A percentile compares a stretch with the other conserved stretches of the same genome.
These are phyloP conservation scores for Polydrusus cervinus DNA, from an alignment of 2,888 invertebrate genomes.

Conservation along the genomic window DNA sequence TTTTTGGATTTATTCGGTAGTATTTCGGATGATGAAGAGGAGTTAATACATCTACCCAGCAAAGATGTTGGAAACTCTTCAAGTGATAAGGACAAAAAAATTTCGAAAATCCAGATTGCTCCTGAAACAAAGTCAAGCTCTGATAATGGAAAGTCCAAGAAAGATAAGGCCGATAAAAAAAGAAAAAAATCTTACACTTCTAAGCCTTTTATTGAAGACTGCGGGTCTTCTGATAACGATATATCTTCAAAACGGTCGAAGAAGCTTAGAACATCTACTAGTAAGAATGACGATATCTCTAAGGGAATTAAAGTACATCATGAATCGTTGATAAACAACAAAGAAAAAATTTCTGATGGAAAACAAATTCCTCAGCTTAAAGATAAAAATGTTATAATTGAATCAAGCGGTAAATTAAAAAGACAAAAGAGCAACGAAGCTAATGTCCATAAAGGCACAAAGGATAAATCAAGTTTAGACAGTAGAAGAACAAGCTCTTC, in stretches of 20 bases:
- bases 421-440: background rate
- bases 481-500: conserved; percentile 1
- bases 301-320: background rate
- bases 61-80: background rate
- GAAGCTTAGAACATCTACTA: background rate
- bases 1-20: conserved; percentile 31
- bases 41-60: background rate
- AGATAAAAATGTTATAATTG: no score
- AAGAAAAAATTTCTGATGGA: background rate
- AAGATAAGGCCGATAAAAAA: background rate
- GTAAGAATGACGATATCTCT: background rate
- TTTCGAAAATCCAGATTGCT: background rate
- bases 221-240: background rate
- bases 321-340: background rate
- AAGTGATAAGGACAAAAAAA: background rate
- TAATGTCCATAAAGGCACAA: background rate
- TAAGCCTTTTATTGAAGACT: background rate
- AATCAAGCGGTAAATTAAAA: background rate
- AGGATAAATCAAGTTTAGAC: background rate
- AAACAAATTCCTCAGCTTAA: background rate
- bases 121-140: background rate
- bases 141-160: background rate
- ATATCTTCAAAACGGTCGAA: background rate
- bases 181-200: background rate
- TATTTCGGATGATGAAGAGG: conserved; percentile 32